Conservation (phyloP, 2,797 vertebrate species). For the Orestias chungarensis region DNA sequence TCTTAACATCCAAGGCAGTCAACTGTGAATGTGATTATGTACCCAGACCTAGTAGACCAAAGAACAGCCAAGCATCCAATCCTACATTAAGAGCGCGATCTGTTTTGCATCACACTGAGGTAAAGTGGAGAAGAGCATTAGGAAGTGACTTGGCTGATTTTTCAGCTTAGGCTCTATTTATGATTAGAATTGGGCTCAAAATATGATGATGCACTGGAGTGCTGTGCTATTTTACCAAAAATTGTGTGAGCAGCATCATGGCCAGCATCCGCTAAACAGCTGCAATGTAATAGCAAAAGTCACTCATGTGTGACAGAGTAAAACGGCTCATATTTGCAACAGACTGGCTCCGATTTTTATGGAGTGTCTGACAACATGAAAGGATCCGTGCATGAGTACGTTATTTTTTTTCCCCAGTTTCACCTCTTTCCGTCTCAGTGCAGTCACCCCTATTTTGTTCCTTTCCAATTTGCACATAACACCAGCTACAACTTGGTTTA, state of each 20-base stretch:
- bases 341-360: conserved; percentile 3
- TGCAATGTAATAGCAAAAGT: conserved; percentile 16
- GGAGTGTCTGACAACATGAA: background rate
- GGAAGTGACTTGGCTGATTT: background rate
- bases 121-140: conserved; percentile 11
- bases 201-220: background rate
- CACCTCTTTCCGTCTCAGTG: background rate
- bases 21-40: conserved; percentile 16
- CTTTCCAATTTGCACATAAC: background rate
- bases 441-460: background rate
- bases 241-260: background rate
- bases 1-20: conserved; percentile 18
- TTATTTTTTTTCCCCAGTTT: background rate
- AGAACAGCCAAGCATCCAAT: conserved; percentile 3
- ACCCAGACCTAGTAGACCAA: background rate
- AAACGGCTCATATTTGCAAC: conserved; percentile 7
- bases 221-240: background rate
- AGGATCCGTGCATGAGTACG: background rate
- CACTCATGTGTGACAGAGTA: conserved; percentile 7
- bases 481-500: background rate
- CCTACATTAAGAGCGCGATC: conserved; percentile 11
- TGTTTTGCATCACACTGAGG: conserved; percentile 4
- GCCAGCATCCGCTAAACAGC: conserved; percentile 5
- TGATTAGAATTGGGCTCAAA: background rate
- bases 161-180: conserved; percentile 3